Conservation (phyloP, 1,140 invertebrate species). For the Microvelia longipes region DNA sequence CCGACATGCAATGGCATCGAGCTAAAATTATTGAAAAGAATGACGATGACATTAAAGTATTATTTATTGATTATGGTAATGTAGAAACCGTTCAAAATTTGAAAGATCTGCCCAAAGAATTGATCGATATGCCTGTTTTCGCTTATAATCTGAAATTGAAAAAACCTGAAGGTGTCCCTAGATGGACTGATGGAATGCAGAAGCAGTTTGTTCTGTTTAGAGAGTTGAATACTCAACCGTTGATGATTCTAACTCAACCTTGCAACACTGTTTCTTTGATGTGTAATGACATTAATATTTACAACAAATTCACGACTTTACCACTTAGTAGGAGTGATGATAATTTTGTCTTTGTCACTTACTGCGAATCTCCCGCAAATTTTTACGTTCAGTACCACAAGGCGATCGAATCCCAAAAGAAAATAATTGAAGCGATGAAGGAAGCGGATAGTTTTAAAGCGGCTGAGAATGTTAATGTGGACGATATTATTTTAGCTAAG, state of each 20-base stretch:
- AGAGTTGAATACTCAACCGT: background rate
- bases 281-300: background rate
- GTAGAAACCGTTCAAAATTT: slow-evolving; percentile 26
- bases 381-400: background rate
- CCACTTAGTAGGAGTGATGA: background rate
- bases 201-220: slow-evolving; percentile 36
- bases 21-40: slow-evolving; percentile 44
- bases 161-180: slow-evolving; percentile 30
- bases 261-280: background rate
- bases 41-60: slow-evolving; percentile 32
- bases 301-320: background rate
- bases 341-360: background rate
- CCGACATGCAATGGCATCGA: slow-evolving; percentile 46
- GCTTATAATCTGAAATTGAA: slow-evolving; percentile 30
- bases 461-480: slow-evolving; percentile 16
- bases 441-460: background rate
- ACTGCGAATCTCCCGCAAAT: background rate
- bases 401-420: background rate
- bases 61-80: slow-evolving; percentile 45
- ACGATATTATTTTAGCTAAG: slow-evolving; percentile 43
- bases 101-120: slow-evolving; percentile 28
- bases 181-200: slow-evolving; percentile 44
- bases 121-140: slow-evolving; percentile 27
- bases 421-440: background rate
- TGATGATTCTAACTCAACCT: background rate